Evolutionary conservation across 2,797 vertebrate genomes (phyloP).

Genomic region (Diplodus sargus): DNA sequence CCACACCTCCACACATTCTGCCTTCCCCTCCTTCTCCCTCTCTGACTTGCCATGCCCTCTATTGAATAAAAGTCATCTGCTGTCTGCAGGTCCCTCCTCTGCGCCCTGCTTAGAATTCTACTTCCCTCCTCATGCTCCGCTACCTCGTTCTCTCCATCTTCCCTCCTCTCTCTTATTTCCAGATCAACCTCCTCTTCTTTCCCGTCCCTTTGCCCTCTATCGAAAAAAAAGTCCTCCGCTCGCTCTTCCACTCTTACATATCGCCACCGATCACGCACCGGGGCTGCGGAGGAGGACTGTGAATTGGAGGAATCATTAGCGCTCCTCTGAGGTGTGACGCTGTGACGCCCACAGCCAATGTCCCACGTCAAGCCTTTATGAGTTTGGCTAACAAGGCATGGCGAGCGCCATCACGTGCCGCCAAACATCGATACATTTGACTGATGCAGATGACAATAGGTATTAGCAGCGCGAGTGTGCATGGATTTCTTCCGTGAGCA

Average conservation of each 20-base stretch:
- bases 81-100: not conserved
- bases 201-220: slow-evolving; percentile 41
- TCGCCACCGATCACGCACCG: slow-evolving; percentile 31
- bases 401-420: slow-evolving; percentile 2
- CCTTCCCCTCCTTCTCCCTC: not conserved
- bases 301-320: slow-evolving; percentile 61
- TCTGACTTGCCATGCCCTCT: slow-evolving; percentile 16
- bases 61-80: slow-evolving; percentile 23
- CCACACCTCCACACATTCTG: not conserved
- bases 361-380: slow-evolving; percentile 33
- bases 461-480: not conserved
- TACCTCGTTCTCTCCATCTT: slow-evolving; percentile 2
- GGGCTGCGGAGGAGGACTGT: slow-evolving; percentile 27
- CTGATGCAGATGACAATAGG: not conserved
- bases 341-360: slow-evolving; percentile 36
- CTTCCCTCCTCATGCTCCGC: slow-evolving; percentile 6
- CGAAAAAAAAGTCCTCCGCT: slow-evolving; percentile 26
- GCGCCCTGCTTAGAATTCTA: slow-evolving; percentile 15
- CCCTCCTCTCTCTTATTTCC: not conserved
- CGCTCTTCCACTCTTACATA: slow-evolving; percentile 14
- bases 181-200: not conserved
- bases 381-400: slow-evolving; percentile 48
- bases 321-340: slow-evolving; percentile 55
- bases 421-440: slow-evolving; percentile 10
- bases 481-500: not conserved